Evolutionary conservation across 2,797 vertebrate species (phyloP), one percentile per base, ranked within the genome.

Genomic region (Onychomys torridus): DNA sequence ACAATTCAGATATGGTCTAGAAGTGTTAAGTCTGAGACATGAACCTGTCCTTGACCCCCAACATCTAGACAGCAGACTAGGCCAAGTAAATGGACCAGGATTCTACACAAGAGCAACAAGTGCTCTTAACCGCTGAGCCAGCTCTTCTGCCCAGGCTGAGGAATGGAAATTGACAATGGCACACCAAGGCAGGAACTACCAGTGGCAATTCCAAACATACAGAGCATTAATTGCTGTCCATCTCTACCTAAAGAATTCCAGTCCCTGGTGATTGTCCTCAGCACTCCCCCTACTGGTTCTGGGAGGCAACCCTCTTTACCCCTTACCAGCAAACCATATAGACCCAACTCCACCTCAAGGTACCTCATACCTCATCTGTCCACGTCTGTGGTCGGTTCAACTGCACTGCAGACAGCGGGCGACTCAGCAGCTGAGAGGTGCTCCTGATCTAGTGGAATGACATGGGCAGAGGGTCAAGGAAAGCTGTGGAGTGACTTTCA

Each of bases 331-430:
- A 46, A 0, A 4, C 40, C 71, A 49, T 19, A 65, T 19, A 65
- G 63, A 46, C 71, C 78, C 67, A 89, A 32, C 43, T 52, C 77
- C 69, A 93, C 63, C 76, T 19, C 29, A 40, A 92, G 97, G 98
- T 98, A 99, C 99, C 98, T 99, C 99, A 98, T 98, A 99, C 99
- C 98, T 99, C 99, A 98, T 99, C 98, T 34, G 97, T 98, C 98
- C 93, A 96, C 79, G 97, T 97, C 97, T 99, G 98, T 7, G 99
- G 98, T 97, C 97, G 98, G 98, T 98, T 99, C 96, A 99, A 98
- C 89, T 99, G 14, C 14, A 99, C 98, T 85, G 98, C 98, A 0
- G 99, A 99, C 43, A 99, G 97, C 0, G 99, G 99, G 96, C 99
- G 98, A 97, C 98, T 99, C 93, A 99, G 98, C 97, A 99, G 91